Conservation (phyloP, 53 echinoderm and acorn worm species). For the Antedon mediterranea region DNA sequence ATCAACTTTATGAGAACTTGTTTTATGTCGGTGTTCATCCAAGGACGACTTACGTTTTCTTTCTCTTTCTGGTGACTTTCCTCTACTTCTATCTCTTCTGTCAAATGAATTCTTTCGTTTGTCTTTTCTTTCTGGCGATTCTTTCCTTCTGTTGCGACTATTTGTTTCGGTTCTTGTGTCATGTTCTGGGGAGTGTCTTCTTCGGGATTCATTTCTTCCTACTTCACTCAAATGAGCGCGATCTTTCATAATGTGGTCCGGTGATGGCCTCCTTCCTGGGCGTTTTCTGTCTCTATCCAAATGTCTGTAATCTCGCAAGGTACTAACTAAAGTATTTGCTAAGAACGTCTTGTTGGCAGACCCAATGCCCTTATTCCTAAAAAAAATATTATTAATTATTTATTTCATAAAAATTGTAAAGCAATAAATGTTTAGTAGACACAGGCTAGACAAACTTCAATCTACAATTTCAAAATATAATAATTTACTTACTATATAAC, state of each 20-base stretch:
- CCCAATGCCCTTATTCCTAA: conserved; percentile 22
- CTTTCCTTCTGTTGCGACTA: neutral
- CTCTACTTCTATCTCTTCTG: neutral
- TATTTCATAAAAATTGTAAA: no score
- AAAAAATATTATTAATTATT: neutral
- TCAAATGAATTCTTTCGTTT: neutral
- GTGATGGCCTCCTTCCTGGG: neutral
- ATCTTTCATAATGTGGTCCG: neutral
- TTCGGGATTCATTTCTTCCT: neutral
- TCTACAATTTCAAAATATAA: no score
- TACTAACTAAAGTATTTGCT: conserved; percentile 24
- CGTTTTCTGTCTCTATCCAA: neutral
- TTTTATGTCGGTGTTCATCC: neutral
- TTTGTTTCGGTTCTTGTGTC: neutral
- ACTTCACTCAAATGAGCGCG: neutral
- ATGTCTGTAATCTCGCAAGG: conserved; percentile 5
- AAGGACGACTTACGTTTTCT: neutral
- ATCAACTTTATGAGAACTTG: neutral
- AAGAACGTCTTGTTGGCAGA: conserved; percentile 36
- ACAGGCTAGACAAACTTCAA: no score
- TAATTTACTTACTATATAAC: no score
- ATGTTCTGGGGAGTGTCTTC: neutral
- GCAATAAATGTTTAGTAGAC: no score
- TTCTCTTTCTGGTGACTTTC: neutral
- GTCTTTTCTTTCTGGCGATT: neutral